Percentiles rank a stretch among this genome's conserved stretches.
Conservation (phyloP, 2,888 invertebrate species). For the Meiosimyza platycephala region DNA sequence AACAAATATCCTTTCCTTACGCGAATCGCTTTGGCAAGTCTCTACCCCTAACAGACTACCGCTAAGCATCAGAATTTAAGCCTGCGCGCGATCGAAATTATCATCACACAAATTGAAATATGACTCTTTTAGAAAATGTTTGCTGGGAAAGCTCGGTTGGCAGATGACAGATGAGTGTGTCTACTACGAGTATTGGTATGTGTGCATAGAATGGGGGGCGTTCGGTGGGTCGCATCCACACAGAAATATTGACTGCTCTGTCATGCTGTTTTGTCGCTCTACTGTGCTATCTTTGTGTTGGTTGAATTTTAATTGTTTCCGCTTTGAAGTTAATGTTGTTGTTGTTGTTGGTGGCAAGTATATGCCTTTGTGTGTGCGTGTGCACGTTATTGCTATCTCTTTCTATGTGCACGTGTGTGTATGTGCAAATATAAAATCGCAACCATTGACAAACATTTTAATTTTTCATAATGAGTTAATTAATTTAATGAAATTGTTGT, state of each 20-base stretch:
- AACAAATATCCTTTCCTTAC: no score
- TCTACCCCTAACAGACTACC: no score
- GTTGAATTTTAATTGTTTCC: slow-evolving; percentile 33
- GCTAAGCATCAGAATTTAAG: no score
- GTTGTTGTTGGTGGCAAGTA: slow-evolving; percentile 9
- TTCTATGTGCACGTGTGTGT: slow-evolving; percentile 4
- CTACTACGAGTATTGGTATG: not conserved
- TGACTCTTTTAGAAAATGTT: no score
- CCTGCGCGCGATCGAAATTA: no score
- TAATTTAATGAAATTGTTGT: slow-evolving; percentile 50
- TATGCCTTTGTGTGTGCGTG: slow-evolving; percentile 13
- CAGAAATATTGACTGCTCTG: not conserved
- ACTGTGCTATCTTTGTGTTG: slow-evolving; percentile 21
- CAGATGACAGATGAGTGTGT: no score
- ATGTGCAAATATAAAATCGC: slow-evolving; percentile 21
- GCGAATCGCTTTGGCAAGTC: no score
- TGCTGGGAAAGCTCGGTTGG: no score
- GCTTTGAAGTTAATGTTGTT: slow-evolving; percentile 26
- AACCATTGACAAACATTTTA: slow-evolving; percentile 43
- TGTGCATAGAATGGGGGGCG: not conserved
- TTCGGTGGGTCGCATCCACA: not conserved
- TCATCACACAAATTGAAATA: no score
- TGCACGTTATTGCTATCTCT: not conserved
- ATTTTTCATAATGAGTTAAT: slow-evolving; percentile 53
- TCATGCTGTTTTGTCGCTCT: slow-evolving; percentile 1